Evolutionary conservation across 2,113 vertebrate species (phyloP), one percentile per base, ranked within the genome.

Genomic region (Pachypanchax playfairii): DNA sequence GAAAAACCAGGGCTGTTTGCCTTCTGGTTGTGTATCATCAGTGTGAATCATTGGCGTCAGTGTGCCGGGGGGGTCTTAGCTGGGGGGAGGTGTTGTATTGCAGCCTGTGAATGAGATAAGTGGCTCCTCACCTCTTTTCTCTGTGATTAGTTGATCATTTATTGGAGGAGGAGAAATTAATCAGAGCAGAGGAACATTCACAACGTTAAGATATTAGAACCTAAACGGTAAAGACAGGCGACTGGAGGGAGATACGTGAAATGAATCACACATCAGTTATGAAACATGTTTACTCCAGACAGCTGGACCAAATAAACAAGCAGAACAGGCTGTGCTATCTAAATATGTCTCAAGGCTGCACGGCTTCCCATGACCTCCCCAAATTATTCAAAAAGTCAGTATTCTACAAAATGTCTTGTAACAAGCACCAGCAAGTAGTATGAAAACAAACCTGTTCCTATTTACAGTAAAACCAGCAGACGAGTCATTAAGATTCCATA

Each of bases 1-100:
- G 50, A 22, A 47, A 11, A 73, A 64, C 61, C 39, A 51, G 41
- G 38, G 53, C 63, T 56, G 51, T 62, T 38, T 44, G 67, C 63
- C 59, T 73, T 58, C 65, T 42, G 57, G 39, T 54, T 54, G 38
- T 70, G 67, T 53, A 54, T 75, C 65, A 71, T 75, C 56, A 41
- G 38, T 62, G 77, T 85, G 83, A 89, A 68, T 86, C 81, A 73
- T 4, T 55, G 67, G 67, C 65, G 24, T 83, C 75, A 67, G 47
- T 10, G 50, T 56, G 47, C 59, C 50, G 11, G 44, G 62, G 62
- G 69, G 70, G 49, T 31, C 29, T 72, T 68, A 56, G 56, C 53
- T 73, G 72, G 54, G 39, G 44, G 63, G 63, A 72, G 71, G 76
- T 79, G 78, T 80, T 84, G 66, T 69, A 47, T 83, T 83, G 73